Percentiles rank a stretch among this genome's conserved stretches.
phyloP scores from a whole-genome alignment of 1,140 invertebrate genomes.

The Ostrea edulis region DNA sequence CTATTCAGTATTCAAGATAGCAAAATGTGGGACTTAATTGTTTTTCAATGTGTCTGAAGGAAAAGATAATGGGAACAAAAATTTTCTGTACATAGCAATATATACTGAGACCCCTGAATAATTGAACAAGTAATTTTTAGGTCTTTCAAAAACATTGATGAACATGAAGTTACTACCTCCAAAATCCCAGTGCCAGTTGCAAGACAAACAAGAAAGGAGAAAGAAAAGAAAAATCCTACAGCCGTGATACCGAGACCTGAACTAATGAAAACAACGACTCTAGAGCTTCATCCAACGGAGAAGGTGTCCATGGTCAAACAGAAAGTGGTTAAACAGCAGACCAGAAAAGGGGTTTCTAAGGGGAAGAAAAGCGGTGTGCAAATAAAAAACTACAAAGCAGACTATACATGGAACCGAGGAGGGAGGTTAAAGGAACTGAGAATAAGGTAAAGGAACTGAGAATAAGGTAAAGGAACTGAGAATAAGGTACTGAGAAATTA shows the following conservation, averaged over 20 bases:
- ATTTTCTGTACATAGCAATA: no score
- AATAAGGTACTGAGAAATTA: no score
- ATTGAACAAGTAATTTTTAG: neutral
- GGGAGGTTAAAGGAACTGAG: conserved; percentile 75
- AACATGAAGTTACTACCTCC: conserved; percentile 12
- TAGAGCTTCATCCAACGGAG: neutral
- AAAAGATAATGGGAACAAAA: no score
- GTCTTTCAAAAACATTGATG: neutral
- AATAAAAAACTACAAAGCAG: conserved; percentile 70
- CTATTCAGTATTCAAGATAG: no score
- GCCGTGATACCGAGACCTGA: neutral
- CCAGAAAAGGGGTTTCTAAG: neutral
- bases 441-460: conserved; percentile 65
- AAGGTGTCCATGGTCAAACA: neutral
- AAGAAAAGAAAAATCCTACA: conserved; percentile 18
- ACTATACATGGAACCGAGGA: conserved; percentile 76
- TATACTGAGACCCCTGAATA: no score
- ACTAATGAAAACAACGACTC: neutral
- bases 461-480: no score
- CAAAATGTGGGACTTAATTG: no score
- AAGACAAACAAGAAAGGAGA: conserved; percentile 51
- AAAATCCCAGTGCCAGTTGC: conserved; percentile 53
- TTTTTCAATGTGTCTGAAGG: no score
- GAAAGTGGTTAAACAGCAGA: conserved; percentile 26
- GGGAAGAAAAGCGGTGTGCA: conserved; percentile 52